Conservation (phyloP, 2,113 vertebrate species). For the Coryphaenoides rupestris region DNA sequence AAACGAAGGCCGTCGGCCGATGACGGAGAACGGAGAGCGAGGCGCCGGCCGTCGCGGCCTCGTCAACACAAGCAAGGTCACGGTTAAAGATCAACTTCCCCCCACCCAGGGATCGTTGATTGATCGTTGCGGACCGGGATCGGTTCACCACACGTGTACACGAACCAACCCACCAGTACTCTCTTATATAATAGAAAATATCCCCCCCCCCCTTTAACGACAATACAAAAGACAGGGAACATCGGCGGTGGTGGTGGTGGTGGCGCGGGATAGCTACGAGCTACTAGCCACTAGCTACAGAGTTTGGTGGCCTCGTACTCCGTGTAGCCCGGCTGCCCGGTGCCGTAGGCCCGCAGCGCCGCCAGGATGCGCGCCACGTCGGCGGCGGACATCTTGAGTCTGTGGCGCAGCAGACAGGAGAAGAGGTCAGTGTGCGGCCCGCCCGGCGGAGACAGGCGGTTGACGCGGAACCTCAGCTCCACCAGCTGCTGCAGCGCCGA, state of each 20-base stretch:
- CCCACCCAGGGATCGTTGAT: background rate
- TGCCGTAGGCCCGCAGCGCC: slow-evolving; percentile 85
- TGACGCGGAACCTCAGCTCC: slow-evolving; percentile 92
- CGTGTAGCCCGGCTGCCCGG: slow-evolving; percentile 81
- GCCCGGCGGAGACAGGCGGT: slow-evolving; percentile 90
- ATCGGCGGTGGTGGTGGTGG: too few relatives aligned
- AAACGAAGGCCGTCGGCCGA: slow-evolving; percentile 26
- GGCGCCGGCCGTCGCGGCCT: too few relatives aligned
- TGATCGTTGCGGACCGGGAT: background rate
- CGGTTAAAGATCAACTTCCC: too few relatives aligned
- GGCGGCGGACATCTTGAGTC: slow-evolving; percentile 89
- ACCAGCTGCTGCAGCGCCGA: slow-evolving; percentile 91
- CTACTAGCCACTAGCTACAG: slow-evolving; percentile 80
- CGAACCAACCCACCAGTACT: too few relatives aligned
- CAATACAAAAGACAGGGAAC: slow-evolving; percentile 48
- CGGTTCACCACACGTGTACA: too few relatives aligned
- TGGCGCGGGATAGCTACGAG: too few relatives aligned
- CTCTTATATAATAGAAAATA: too few relatives aligned
- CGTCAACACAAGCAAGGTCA: too few relatives aligned
- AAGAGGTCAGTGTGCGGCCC: slow-evolving; percentile 88
- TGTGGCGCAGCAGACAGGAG: slow-evolving; percentile 90
- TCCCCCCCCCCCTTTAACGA: slow-evolving; percentile 15
- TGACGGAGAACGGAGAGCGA: too few relatives aligned
- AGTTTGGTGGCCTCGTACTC: slow-evolving; percentile 91
- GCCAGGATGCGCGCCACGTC: slow-evolving; percentile 92